Conservation (phyloP, 2,113 vertebrate species). For the Neodon shergylaensis region DNA sequence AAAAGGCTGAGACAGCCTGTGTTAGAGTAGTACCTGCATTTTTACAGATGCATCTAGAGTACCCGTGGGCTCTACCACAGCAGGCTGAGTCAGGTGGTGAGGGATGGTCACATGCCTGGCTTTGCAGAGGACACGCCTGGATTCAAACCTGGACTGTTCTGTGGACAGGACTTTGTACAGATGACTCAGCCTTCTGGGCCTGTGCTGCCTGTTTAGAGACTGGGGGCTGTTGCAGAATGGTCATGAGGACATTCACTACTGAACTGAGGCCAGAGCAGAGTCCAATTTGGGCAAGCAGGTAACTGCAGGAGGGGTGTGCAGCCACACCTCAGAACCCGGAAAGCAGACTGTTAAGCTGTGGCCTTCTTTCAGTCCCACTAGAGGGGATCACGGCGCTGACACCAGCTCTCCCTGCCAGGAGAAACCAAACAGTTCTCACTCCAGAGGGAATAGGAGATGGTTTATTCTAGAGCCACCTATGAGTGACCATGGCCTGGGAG, state of each 20-base stretch:
- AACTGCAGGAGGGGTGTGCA: too few relatives aligned
- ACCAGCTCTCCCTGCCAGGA: background rate
- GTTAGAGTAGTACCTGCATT: background rate
- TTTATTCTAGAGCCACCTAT: background rate
- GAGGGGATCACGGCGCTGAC: background rate
- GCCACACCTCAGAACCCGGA: rapidly evolving
- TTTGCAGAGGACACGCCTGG: background rate
- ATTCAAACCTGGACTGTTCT: background rate
- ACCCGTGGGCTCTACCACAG: background rate
- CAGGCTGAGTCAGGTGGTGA: too few relatives aligned
- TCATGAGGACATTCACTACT: background rate
- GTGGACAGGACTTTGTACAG: background rate
- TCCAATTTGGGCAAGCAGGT: rapidly evolving
- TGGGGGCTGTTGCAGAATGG: background rate
- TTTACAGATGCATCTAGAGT: background rate
- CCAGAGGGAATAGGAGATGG: background rate
- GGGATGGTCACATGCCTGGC: background rate
- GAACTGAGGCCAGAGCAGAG: background rate
- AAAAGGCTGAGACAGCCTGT: background rate
- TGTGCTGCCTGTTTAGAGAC: background rate
- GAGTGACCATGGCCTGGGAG: background rate
- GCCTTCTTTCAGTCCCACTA: background rate
- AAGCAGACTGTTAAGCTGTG: background rate
- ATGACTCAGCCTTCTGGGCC: background rate
- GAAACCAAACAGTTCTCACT: background rate